These are phyloP conservation scores for Poeciliopsis presidionis DNA, from an alignment of 2,797 vertebrate genomes.

Conservation along the genomic window DNA sequence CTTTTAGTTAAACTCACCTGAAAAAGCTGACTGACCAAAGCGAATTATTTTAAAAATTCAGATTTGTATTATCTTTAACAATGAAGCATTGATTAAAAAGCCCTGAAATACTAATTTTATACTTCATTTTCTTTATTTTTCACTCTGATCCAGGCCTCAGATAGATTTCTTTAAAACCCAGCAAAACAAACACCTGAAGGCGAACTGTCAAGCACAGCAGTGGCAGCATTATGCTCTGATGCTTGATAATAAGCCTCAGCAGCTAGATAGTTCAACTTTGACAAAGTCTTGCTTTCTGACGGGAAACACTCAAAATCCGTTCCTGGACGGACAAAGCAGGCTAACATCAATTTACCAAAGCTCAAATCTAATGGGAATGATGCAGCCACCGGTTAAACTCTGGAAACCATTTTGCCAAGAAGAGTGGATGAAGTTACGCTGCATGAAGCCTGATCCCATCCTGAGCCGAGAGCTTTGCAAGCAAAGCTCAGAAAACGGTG, in stretches of 20 bases:
- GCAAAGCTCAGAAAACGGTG: slow-evolving; percentile 13
- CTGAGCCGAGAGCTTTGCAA: slow-evolving; percentile 19
- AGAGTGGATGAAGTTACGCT: slow-evolving; percentile 9
- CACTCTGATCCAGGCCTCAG: neutral
- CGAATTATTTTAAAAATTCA: neutral
- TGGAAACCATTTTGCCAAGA: neutral
- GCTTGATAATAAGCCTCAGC: neutral
- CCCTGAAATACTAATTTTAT: neutral
- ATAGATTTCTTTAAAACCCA: neutral
- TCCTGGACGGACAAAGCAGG: neutral
- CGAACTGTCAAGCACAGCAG: neutral
- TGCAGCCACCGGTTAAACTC: neutral
- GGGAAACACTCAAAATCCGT: neutral
- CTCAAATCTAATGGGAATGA: neutral
- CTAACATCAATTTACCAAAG: neutral
- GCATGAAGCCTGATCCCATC: slow-evolving; percentile 9
- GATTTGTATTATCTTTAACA: neutral
- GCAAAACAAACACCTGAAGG: neutral
- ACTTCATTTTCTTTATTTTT: neutral
- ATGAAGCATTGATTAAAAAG: neutral
- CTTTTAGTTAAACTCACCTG: neutral
- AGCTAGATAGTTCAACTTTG: neutral
- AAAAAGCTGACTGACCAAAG: neutral
- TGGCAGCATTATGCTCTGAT: neutral
- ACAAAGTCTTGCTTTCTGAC: neutral